Evolutionary conservation across 2,797 vertebrate genomes (phyloP).

Genomic region (Girardinus metallicus): DNA sequence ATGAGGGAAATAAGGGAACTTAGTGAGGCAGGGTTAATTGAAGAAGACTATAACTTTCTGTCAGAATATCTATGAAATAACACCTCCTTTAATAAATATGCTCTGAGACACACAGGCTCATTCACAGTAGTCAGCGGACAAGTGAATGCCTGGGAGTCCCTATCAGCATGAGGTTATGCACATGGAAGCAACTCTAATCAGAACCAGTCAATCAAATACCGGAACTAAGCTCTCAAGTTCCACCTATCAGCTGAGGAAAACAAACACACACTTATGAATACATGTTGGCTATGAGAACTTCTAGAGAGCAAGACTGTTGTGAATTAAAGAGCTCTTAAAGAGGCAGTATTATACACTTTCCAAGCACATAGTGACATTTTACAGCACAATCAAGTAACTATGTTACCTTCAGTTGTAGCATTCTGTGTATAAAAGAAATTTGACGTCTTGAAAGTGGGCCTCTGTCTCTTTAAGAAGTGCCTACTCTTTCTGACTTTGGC

Average conservation of each 20-base stretch:
- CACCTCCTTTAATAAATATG: conserved; percentile 5
- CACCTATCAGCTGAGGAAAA: conserved; percentile 23
- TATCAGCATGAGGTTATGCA: conserved; percentile 30
- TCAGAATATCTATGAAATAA: conserved; percentile 38
- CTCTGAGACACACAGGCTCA: not conserved
- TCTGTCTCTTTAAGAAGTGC: too few relatives aligned
- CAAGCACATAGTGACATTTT: too few relatives aligned
- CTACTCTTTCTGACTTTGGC: too few relatives aligned
- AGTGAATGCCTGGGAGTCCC: conserved; percentile 31
- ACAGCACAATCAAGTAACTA: too few relatives aligned
- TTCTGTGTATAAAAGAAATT: too few relatives aligned
- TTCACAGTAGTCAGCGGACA: conserved; percentile 14
- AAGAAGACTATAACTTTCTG: conserved; percentile 49
- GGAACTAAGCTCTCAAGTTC: conserved; percentile 31
- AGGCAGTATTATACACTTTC: too few relatives aligned
- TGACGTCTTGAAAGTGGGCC: too few relatives aligned
- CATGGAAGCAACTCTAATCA: conserved; percentile 49
- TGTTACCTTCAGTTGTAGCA: too few relatives aligned
- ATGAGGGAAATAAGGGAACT: not conserved
- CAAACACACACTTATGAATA: conserved; percentile 15
- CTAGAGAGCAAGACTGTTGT: conserved; percentile 6
- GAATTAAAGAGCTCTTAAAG: conserved; percentile 18
- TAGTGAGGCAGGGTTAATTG: not conserved
- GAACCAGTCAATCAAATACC: conserved; percentile 45
- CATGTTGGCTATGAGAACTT: conserved; percentile 10